Percentiles rank a stretch among this genome's conserved stretches.
These are phyloP conservation scores for Orthonyx spaldingii DNA, from an alignment of 2,113 vertebrate genomes.

Conservation along the genomic window DNA sequence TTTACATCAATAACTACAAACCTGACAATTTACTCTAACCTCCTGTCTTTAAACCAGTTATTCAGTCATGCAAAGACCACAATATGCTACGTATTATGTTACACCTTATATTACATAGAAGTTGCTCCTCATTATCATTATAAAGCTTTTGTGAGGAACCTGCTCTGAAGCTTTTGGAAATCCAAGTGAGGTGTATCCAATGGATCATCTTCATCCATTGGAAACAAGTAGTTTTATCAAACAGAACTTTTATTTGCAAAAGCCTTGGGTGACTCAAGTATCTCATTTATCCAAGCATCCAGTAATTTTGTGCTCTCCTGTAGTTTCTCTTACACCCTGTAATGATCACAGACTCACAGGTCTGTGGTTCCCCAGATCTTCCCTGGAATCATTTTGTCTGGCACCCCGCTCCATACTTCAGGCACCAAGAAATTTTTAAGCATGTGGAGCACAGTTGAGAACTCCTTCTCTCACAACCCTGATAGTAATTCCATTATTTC, in stretches of 20 bases:
- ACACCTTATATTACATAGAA: neutral
- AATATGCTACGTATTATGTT: neutral
- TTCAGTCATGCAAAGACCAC: neutral
- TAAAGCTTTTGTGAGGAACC: neutral
- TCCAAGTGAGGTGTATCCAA: neutral
- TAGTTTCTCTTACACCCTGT: neutral
- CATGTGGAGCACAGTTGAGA: neutral
- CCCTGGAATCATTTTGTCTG: neutral
- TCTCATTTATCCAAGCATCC: neutral
- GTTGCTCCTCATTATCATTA: neutral
- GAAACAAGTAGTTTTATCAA: neutral
- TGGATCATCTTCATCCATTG: neutral
- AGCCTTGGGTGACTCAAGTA: neutral
- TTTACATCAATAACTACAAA: neutral
- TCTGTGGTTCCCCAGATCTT: neutral
- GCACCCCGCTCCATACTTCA: neutral
- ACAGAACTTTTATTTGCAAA: neutral
- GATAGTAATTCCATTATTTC: neutral
- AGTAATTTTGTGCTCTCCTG: neutral
- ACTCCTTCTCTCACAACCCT: neutral
- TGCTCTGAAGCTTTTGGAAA: neutral
- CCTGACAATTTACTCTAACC: neutral
- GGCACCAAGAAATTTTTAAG: neutral
- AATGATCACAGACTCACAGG: neutral
- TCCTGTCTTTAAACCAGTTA: neutral